Evolutionary conservation across 2,888 invertebrate genomes (phyloP), one percentile per base, ranked within the genome.

Genomic region (Seladonia tumulorum): DNA sequence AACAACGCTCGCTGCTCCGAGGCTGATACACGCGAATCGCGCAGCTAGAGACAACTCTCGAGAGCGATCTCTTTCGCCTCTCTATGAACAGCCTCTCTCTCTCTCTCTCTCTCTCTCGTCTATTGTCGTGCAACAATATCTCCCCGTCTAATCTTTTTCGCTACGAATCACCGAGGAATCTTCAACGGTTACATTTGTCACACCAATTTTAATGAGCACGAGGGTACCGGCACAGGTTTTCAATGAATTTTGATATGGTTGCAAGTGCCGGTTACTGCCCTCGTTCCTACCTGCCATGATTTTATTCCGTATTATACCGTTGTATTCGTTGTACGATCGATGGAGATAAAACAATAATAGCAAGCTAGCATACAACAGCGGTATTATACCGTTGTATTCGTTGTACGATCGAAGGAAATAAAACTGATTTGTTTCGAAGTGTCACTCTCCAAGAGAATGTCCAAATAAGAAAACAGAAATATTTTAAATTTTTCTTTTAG

Each of bases 41-140:
- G 75, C 53, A 53, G n/a, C 45, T 47, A 68, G 79, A 73, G 82
- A 83, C 84, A 82, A 90, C 85, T 90, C 90, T 90, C 88, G 88
- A 87, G 90, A 88, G 87, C 88, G 90, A 90, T 85, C 80, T 60
- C 22, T 22, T 86, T 45, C 81, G 86, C 16, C 1, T 86, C 80
- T 76, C 77, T 72, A 70, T 68, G 79, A 72, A 80, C 83, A 45
- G 71, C 45, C 57, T 57, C 66, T 35, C 68, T 73, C 75, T 35
- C 68, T 73, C 75, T 35, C 68, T 73, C 75, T n/a, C n/a, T n/a
- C n/a, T n/a, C n/a, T 35, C 68, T 73, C 75, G 45, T 71, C 79
- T 81, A 84, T 91, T 84, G 85, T 88, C 82, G 81, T 39, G 35
- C 72, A 63, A 82, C 80, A 74, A 88, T n/a, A n/a, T 86, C 86